Percentiles rank a stretch among this genome's conserved stretches.
phyloP scores from a whole-genome alignment of 2,888 invertebrate genomes.

The Clunio marinus region DNA sequence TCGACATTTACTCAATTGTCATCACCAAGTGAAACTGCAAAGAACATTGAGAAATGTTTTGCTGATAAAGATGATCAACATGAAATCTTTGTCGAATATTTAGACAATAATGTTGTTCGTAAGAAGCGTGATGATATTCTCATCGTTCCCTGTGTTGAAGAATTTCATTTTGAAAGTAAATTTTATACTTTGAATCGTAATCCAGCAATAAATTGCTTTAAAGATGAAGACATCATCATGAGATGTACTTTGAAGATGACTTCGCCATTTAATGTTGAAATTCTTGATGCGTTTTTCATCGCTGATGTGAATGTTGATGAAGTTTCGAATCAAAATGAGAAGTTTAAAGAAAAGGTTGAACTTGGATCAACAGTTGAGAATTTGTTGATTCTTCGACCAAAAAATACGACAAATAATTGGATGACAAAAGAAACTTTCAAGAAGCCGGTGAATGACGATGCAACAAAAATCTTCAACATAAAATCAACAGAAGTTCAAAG shows the following conservation, averaged over 20 bases:
- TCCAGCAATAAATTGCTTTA: constrained; percentile 46
- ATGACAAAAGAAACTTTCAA: constrained; percentile 40
- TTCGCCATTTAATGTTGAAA: constrained; percentile 47
- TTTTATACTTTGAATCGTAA: constrained; percentile 50
- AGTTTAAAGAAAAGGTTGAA: constrained; percentile 47
- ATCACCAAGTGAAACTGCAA: not conserved
- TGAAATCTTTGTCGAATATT: constrained; percentile 48
- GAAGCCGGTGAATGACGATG: constrained; percentile 5
- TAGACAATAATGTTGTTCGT: constrained; percentile 47
- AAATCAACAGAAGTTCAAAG: not conserved
- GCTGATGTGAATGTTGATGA: constrained; percentile 51
- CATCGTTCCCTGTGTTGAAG: constrained; percentile 46
- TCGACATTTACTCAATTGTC: constrained; percentile 9
- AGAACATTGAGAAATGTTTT: not conserved
- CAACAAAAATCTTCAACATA: not conserved
- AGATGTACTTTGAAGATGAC: constrained; percentile 48
- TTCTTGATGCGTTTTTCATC: constrained; percentile 51
- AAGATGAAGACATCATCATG: constrained; percentile 50
- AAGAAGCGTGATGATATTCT: constrained; percentile 49
- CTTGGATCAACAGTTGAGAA: constrained; percentile 49
- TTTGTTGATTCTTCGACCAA: constrained; percentile 49
- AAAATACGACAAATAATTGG: constrained; percentile 48
- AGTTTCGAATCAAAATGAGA: constrained; percentile 50
- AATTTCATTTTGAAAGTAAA: constrained; percentile 48
- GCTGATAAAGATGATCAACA: constrained; percentile 41